Conservation (phyloP, 1,140 invertebrate genomes). For the Neotoxoptera formosana region DNA sequence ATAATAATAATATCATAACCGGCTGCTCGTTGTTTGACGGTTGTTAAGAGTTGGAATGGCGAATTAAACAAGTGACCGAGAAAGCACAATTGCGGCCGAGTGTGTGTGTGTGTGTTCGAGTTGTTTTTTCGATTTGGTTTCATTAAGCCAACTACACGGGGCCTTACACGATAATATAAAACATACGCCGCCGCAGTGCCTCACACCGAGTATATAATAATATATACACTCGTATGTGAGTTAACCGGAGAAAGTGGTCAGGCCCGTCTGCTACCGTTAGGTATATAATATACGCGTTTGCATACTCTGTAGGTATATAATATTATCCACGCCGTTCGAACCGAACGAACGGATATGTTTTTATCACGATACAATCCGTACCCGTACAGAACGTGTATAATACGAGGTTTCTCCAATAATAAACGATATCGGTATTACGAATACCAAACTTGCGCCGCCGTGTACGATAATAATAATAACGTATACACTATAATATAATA, state of each 20-base stretch:
- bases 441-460: background rate
- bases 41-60: background rate
- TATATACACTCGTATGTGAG: background rate
- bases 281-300: too few relatives aligned
- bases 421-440: background rate
- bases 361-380: constrained; percentile 26
- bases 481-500: background rate
- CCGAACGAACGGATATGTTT: constrained; percentile 24
- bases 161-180: background rate
- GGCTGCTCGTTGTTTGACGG: background rate
- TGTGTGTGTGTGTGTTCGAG: background rate
- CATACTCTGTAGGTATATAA: too few relatives aligned
- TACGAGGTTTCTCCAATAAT: background rate
- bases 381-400: background rate
- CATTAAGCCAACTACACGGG: background rate
- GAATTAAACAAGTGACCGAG: constrained; percentile 32
- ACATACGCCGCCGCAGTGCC: background rate
- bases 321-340: background rate
- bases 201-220: background rate
- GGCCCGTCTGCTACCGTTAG: constrained; percentile 39
- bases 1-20: constrained; percentile 1
- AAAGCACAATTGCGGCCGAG: constrained; percentile 14
- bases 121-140: constrained; percentile 23
- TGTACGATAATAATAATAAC: too few relatives aligned
- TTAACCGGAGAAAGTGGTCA: constrained; percentile 46